Evolutionary conservation across 2,113 vertebrate genomes (phyloP).

Genomic region (Asarcornis scutulata): DNA sequence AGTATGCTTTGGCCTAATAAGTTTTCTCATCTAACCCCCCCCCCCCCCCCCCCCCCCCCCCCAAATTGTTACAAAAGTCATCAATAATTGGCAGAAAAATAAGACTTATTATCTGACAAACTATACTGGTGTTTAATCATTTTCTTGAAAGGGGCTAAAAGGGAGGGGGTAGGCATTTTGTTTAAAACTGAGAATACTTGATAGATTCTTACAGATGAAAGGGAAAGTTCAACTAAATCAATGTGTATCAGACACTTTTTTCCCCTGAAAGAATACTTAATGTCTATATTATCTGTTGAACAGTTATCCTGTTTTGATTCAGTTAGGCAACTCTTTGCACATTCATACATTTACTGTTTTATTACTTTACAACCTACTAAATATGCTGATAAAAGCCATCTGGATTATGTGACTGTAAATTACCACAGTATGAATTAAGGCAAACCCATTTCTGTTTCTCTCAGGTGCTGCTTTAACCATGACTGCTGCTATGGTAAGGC

Average conservation of each 20-base stretch:
- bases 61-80: not conserved
- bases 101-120: not conserved
- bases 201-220: not conserved
- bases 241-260: not conserved
- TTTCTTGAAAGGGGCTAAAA: not conserved
- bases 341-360: not conserved
- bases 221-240: not conserved
- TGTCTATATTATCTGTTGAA: not conserved
- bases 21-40: not conserved
- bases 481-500: constrained; percentile 76
- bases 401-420: not conserved
- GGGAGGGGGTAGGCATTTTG: not conserved
- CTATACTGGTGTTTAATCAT: not conserved
- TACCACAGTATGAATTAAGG: not conserved
- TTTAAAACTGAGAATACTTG: not conserved
- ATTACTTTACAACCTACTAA: not conserved
- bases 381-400: not conserved
- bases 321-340: not conserved
- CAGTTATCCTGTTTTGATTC: not conserved
- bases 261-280: not conserved
- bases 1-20: not conserved
- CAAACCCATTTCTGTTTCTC: not conserved
- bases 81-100: not conserved
- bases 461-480: constrained; percentile 75
- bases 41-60: no score